These are phyloP conservation scores for Calvadosia cruxmelitensis DNA, from an alignment of 30 jellyfish, hydroid and myxozoan species.

Conservation along the genomic window DNA sequence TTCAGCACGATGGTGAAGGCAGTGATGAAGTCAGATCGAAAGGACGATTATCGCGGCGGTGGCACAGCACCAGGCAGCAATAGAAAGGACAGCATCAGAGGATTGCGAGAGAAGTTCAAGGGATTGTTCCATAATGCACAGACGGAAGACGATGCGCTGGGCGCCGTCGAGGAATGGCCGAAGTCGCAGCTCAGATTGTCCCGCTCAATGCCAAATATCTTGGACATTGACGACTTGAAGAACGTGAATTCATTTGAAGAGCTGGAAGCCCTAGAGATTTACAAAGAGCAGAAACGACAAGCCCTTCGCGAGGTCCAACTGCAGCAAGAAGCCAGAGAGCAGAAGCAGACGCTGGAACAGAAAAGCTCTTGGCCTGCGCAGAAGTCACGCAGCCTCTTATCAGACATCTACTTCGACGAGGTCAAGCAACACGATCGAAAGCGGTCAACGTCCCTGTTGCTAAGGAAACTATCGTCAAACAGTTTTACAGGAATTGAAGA, in stretches of 20 bases:
- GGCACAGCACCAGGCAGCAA: background rate
- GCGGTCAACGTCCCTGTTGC: background rate
- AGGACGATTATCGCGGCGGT: too few relatives aligned
- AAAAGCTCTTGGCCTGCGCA: background rate
- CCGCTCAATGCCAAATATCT: background rate
- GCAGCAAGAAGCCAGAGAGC: background rate
- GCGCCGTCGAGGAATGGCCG: background rate
- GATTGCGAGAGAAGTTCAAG: background rate
- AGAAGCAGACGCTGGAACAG: background rate
- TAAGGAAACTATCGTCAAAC: background rate
- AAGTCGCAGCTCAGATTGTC: background rate
- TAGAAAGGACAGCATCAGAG: background rate
- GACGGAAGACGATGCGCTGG: background rate
- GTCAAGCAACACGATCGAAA: background rate
- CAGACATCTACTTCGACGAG: background rate
- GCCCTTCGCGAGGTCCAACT: background rate
- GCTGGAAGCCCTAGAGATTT: background rate
- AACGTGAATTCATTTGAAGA: background rate
- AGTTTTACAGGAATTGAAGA: background rate
- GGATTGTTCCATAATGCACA: background rate
- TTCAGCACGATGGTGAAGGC: background rate
- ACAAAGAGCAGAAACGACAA: background rate
- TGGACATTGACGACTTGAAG: background rate
- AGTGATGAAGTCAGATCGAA: background rate
- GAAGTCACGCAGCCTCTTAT: background rate